These are phyloP conservation scores for Delphinus delphis DNA, from an alignment of 2,113 vertebrate species.

Conservation along the genomic window DNA sequence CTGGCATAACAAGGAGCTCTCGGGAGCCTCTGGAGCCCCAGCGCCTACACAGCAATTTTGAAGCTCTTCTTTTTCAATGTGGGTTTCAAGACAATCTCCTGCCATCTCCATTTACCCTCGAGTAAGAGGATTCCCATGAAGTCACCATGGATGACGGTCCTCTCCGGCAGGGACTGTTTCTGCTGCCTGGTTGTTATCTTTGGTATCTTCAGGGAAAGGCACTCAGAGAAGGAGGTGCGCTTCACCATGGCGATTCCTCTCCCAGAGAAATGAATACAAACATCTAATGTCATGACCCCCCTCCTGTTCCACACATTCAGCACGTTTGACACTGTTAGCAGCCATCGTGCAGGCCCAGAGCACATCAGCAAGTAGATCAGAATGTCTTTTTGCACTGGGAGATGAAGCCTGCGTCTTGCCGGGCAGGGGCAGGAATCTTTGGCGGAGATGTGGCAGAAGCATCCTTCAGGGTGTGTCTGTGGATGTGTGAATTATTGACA, in stretches of 20 bases:
- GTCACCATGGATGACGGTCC: neutral
- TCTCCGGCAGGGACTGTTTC: neutral
- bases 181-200: neutral
- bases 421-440: neutral
- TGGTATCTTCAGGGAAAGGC: neutral
- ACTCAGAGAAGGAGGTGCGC: conserved; percentile 53
- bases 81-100: conserved; percentile 9
- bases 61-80: neutral
- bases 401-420: neutral
- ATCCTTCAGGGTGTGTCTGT: neutral
- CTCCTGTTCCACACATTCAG: conserved; percentile 61
- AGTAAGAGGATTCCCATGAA: conserved; percentile 21
- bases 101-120: neutral
- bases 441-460: neutral
- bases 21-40: neutral
- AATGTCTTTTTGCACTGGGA: conserved; percentile 61
- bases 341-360: conserved; percentile 37
- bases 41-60: neutral
- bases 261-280: conserved; percentile 71
- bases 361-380: conserved; percentile 61
- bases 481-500: neutral
- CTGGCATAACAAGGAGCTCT: neutral
- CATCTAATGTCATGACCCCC: neutral
- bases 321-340: conserved; percentile 43
- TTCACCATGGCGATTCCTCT: conserved; percentile 64